These are phyloP conservation scores for Lordiphosa collinella DNA, from an alignment of 1,140 invertebrate species.

Conservation along the genomic window DNA sequence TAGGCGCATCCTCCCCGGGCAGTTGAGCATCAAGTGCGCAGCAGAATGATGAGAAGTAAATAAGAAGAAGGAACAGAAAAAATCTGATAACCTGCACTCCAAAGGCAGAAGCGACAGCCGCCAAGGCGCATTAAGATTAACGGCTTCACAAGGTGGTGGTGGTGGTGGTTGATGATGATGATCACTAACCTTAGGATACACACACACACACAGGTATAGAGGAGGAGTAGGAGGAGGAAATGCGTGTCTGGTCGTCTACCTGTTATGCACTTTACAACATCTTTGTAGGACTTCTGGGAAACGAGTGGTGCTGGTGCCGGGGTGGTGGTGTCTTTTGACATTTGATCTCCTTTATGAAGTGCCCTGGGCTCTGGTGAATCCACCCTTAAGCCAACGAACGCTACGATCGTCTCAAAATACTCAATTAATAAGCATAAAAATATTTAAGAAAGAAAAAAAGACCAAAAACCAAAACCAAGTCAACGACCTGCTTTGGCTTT, in stretches of 20 bases:
- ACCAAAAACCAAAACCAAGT: slow-evolving; percentile 61
- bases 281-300: slow-evolving; percentile 70
- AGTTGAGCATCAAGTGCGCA: slow-evolving; percentile 16
- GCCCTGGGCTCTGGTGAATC: slow-evolving; percentile 33
- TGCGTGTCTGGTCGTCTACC: slow-evolving; percentile 45
- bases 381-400: slow-evolving; percentile 31
- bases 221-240: slow-evolving; percentile 50
- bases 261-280: slow-evolving; percentile 64
- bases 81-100: slow-evolving; percentile 62
- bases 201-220: slow-evolving; percentile 46
- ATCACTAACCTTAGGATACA: slow-evolving; percentile 14
- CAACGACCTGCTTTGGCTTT: slow-evolving; percentile 79
- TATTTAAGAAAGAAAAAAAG: slow-evolving; percentile 35
- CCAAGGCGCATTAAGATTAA: slow-evolving; percentile 74
- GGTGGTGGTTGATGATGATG: slow-evolving; percentile 31
- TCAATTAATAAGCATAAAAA: slow-evolving; percentile 79
- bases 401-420: slow-evolving; percentile 71
- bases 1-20: slow-evolving; percentile 54
- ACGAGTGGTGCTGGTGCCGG: slow-evolving; percentile 23
- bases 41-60: slow-evolving; percentile 41
- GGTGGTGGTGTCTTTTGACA: slow-evolving; percentile 45
- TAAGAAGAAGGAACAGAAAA: slow-evolving; percentile 25
- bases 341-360: slow-evolving; percentile 73
- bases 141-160: slow-evolving; percentile 43
- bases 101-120: slow-evolving; percentile 73